Percentiles rank a stretch among this genome's conserved stretches.
These are phyloP conservation scores for Trichogramma dendrolimi DNA, from an alignment of 2,888 invertebrate genomes.

Conservation along the genomic window DNA sequence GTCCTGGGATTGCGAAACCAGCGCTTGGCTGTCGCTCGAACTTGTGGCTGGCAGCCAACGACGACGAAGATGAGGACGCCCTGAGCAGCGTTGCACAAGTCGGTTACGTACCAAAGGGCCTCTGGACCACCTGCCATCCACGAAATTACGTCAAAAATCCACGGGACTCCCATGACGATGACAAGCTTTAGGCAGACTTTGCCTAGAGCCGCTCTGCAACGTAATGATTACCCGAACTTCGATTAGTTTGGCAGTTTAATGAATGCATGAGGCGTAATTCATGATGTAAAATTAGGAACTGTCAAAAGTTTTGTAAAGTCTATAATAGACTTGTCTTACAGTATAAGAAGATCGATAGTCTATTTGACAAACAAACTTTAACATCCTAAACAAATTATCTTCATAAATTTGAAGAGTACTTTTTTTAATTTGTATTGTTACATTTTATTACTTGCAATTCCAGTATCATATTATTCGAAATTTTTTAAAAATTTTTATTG, in stretches of 20 bases:
- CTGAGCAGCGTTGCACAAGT: conserved; percentile 79
- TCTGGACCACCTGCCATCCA: conserved; percentile 78
- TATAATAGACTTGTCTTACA: too few relatives aligned
- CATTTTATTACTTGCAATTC: too few relatives aligned
- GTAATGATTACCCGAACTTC: conserved; percentile 14
- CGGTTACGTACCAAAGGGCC: conserved; percentile 77
- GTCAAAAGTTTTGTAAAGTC: too few relatives aligned
- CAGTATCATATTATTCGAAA: too few relatives aligned
- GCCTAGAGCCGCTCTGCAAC: conserved; percentile 70
- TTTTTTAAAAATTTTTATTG: too few relatives aligned
- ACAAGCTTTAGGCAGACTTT: conserved; percentile 82
- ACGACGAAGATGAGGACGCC: conserved; percentile 85
- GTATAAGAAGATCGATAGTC: too few relatives aligned
- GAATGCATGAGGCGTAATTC: too few relatives aligned
- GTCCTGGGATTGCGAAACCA: conserved; percentile 58
- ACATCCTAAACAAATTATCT: too few relatives aligned
- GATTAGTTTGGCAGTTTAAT: background rate
- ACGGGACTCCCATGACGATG: conserved; percentile 73
- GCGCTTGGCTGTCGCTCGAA: conserved; percentile 64
- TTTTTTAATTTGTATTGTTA: too few relatives aligned
- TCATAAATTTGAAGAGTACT: too few relatives aligned
- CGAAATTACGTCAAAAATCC: conserved; percentile 75
- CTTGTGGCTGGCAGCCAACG: conserved; percentile 83
- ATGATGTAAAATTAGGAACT: background rate
- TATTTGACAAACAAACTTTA: too few relatives aligned